Evolutionary conservation across 2,888 invertebrate genomes (phyloP), one percentile per base, ranked within the genome.

Genomic region (Craniophora ligustri): DNA sequence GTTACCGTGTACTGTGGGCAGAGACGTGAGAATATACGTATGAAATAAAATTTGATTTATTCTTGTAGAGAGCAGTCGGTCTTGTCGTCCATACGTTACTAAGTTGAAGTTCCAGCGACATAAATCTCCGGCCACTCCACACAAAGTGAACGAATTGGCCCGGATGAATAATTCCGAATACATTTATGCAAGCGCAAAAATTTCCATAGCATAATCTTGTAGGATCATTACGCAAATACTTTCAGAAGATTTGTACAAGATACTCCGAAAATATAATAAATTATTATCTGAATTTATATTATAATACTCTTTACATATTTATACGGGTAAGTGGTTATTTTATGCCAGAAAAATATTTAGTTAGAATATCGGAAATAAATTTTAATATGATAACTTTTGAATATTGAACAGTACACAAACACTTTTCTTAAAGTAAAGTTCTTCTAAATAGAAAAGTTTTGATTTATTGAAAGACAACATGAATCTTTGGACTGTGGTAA

Each of bases 91-190:
- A 82, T 84, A 84, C 81, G 84, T 82, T 86, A 82, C 82, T 82
- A 81, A 84, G 76, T 82, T 76, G 82, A 87, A 88, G 79, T 88
- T 86, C 79, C 68, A 79, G 79, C 73, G 78, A 80, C 84, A 86
- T 89, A 88, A 88, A 89, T 89, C 85, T 86, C 67, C 78, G 69
- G 75, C 81, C 78, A 82, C 80, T 82, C 80, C 84, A 73, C 74
- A 75, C 75, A 76, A 81, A 78, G 79, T 77, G 79, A 81, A 82
- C 76, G 81, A 85, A 86, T 85, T 78, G 78, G 75, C 75, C 68
- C 72, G 73, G 80, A 85, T 87, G 81, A 87, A 88, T 87, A 82
- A 86, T 86, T 86, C 81, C 66, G 67, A 78, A 80, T 84, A 82
- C 75, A 81, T 84, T 81, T 79, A 78, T 75, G 74, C 77, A 76